Conservation (phyloP, 2,113 vertebrate genomes). For the Vireo altiloquus region DNA sequence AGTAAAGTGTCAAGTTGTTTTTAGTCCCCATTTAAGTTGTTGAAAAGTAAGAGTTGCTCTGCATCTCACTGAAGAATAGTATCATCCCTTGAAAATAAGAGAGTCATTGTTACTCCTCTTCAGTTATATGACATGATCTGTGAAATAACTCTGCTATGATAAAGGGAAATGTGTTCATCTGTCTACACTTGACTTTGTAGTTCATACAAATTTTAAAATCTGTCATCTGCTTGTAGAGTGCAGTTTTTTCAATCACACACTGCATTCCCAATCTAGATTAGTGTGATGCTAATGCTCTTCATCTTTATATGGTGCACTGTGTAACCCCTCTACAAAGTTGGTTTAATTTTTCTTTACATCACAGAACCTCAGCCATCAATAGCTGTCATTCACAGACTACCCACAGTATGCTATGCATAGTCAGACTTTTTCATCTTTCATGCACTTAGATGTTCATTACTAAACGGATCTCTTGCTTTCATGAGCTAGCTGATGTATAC, state of each 20-base stretch:
- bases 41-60: not conserved
- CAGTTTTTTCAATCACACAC: not conserved
- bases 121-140: not conserved
- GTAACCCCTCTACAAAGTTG: not conserved
- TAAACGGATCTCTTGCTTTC: not conserved
- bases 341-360: not conserved
- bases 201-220: not conserved
- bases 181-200: not conserved
- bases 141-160: not conserved
- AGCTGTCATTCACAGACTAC: not conserved
- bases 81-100: not conserved
- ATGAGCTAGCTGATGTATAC: not conserved
- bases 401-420: not conserved
- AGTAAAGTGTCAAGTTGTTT: not conserved
- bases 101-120: not conserved
- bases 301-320: not conserved
- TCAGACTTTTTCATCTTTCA: not conserved
- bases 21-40: not conserved
- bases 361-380: not conserved
- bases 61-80: not conserved
- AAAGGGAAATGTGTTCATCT: not conserved
- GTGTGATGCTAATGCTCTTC: not conserved
- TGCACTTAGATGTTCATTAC: not conserved
- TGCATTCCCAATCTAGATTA: not conserved
- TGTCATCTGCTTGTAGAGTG: not conserved